Evolutionary conservation across 2,888 invertebrate species (phyloP), one percentile per base, ranked within the genome.

Genomic region (Protophormia terraenovae): DNA sequence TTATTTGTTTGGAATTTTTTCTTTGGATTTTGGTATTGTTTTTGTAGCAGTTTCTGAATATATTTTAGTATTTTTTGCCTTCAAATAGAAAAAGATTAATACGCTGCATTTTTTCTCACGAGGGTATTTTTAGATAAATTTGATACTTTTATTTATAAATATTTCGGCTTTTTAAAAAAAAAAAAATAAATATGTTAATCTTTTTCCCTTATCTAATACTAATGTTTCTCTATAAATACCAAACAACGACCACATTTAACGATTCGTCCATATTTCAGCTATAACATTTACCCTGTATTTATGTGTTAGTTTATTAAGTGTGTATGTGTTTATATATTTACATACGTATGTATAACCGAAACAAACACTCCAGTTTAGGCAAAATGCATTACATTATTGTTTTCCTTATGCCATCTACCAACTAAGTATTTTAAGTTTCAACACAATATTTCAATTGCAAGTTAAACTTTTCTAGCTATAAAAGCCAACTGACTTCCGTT

Each of bases 401-500:
- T n/a, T n/a, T n/a, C n/a, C n/a, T n/a, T n/a, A n/a, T n/a, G n/a
- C n/a, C n/a, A n/a, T n/a, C 58, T 16, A 45, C 72, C 38, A 45
- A 45, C 55, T 55, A 66, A 58, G 47, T 78, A 62, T 82, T 73
- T n/a, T 69, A 69, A 81, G 81, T 82, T 85, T 16, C 62, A 77
- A 73, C 67, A 82, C 77, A 82, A 85, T 82, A 78, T 85, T 82
- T 75, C 82, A 85, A 82, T 82, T 85, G 78, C 58, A 85, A 85
- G 78, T 75, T 82, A 66, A 85, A 85, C 71, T 82, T 85, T 82
- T n/a, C 53, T 58, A 47, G 53, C 75, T 60, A 85, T 79, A 82
- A 85, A 85, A 85, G 78, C 85, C 85, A 85, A 82, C 66, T 73
- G 75, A 79, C 82, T 85, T 85, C 82, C 85, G 82, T 75, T 82